These are phyloP conservation scores for Nomada goodeniana DNA, from an alignment of 2,888 invertebrate genomes.

Conservation along the genomic window DNA sequence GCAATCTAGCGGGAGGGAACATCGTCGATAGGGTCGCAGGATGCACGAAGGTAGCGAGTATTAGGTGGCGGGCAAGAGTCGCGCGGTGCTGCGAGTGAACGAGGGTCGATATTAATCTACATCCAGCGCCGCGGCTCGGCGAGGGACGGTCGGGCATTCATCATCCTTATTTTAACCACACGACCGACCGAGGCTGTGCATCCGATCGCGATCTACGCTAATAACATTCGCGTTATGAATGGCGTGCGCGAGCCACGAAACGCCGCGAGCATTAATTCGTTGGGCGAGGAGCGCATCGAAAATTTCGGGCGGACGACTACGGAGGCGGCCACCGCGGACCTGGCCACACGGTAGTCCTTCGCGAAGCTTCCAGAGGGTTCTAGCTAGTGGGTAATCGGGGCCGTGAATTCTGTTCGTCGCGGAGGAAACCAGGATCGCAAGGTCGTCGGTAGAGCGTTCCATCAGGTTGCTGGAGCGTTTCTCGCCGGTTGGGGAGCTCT, in stretches of 20 bases:
- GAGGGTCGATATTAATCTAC: constrained; percentile 80
- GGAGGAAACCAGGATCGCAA: not conserved
- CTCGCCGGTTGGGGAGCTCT: not conserved
- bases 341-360: not conserved
- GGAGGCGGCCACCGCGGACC: not conserved
- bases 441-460: not conserved
- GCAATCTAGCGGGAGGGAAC: constrained; percentile 40
- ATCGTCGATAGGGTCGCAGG: constrained; percentile 50
- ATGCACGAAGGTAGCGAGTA: constrained; percentile 57
- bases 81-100: constrained; percentile 65
- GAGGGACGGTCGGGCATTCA: constrained; percentile 78
- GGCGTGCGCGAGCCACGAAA: constrained; percentile 77
- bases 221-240: constrained; percentile 82
- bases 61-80: constrained; percentile 59
- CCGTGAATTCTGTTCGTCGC: not conserved
- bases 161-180: constrained; percentile 83
- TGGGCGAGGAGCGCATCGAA: constrained; percentile 71
- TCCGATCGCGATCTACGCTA: constrained; percentile 81
- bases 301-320: constrained; percentile 60
- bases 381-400: not conserved
- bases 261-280: constrained; percentile 80
- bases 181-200: constrained; percentile 75
- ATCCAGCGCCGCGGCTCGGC: constrained; percentile 72
- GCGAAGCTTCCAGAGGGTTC: not conserved
- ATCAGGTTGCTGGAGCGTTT: not conserved